Evolutionary conservation across 2,797 vertebrate genomes (phyloP).

Genomic region (Taenioides sp.): DNA sequence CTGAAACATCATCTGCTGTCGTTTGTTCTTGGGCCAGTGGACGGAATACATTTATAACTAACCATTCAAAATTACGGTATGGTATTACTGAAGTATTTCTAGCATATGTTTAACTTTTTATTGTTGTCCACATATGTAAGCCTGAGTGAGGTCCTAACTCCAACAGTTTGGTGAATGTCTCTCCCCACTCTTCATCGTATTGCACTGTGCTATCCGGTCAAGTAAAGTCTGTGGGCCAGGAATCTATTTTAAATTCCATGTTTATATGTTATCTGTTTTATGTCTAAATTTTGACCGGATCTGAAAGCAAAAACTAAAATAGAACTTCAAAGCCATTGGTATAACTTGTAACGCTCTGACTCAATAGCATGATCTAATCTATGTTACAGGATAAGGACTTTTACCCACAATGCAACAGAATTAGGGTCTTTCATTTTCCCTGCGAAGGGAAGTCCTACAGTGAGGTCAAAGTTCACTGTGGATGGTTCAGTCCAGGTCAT

Average conservation of each 20-base stretch:
- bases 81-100: not conserved
- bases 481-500: conserved; percentile 61
- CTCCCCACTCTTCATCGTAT: too few relatives aligned
- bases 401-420: conserved; percentile 13
- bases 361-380: conserved; percentile 23
- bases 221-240: too few relatives aligned
- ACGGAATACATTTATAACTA: conserved; percentile 65
- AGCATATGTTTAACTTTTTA: not conserved
- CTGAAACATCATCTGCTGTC: conserved; percentile 44
- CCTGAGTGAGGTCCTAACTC: not conserved
- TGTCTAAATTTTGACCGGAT: not conserved
- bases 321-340: not conserved
- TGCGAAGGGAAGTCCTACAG: conserved; percentile 9
- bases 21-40: conserved; percentile 83
- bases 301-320: not conserved
- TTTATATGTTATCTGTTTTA: not conserved
- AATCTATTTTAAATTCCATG: too few relatives aligned
- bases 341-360: conserved; percentile 46
- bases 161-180: not conserved
- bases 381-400: conserved; percentile 53
- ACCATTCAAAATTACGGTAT: conserved; percentile 69
- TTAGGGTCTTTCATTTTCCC: not conserved
- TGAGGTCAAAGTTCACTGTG: conserved; percentile 53
- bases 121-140: not conserved
- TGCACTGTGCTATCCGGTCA: too few relatives aligned